Evolutionary conservation across 2,113 vertebrate species (phyloP), one percentile per base, ranked within the genome.

Genomic region (Chlorocebus sabaeus): DNA sequence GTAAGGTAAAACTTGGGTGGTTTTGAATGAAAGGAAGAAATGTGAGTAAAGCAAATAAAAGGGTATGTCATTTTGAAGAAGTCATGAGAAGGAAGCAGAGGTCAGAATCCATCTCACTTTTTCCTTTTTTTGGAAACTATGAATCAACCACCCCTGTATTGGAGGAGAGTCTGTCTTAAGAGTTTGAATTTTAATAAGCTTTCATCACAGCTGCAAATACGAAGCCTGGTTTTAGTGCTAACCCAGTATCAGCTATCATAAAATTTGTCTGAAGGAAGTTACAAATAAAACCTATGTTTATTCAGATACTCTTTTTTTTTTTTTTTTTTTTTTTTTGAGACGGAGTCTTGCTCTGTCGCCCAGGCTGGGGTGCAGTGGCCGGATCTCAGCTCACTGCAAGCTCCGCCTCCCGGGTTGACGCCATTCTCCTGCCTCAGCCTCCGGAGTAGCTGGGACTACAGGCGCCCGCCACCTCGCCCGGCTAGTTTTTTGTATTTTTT

Each of bases 171-270:
- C 40, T 40, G 2, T 91, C 23, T 86, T 32, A 90, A 67, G 61
- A 90, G 52, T 86, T 75, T 35, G 43, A 79, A 79, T 81, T 89
- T 91, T 95, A 83, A 92, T 45, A 73, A 95, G 25, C 23, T 87
- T 95, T 52, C 75, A 61, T 79, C 27, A 30, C 38, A 45, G 11
- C 48, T 68, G 22, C n/a, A 86, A 82, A 92, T 75, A n/a, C 0
- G 43, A 80, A 14, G 27, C 8, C 22, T 45, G 38, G 22, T 79
- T 94, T 90, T 68, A 86, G 68, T 20, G 50, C 68, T 38, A 55
- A 82, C 18, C 18, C 17, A 50, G 40, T 80, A 92, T 75, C 52
- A 88, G 16, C 40, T 94, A 57, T 81, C 35, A 79, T 68, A 82
- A 80, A 90, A 0, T 84, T 90, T 79, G 43, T 72, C 55, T 64